Base-by-base conservation (phyloP, 2,113 vertebrate genomes). In the human region DNA sequence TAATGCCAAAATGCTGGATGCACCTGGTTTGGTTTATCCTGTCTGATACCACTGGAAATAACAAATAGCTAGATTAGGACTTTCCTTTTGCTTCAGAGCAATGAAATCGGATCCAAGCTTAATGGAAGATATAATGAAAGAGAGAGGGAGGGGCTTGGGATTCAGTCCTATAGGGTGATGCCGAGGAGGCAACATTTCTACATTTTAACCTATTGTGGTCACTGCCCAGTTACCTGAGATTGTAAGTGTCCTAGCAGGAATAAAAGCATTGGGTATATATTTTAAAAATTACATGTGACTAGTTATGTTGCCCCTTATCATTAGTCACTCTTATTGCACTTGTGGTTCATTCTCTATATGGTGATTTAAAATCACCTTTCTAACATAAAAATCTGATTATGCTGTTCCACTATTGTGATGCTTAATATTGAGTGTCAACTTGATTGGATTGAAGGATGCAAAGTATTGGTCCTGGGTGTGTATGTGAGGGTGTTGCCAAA, bases 31-130 rank as follows among this genome's bases (percentile, higher is more conserved):
- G 40, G 32, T 83, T 92, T 87, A 22, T 83, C 8, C 43, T 72
- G 30, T 55, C 35, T 89, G 25, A 59, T 18, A 25, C 52, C n/a
- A 1, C 52, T 55, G 14, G 30, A 55, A 68, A 50, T 95, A 40
- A 82, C 7, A 93, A 57, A 52, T 73, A 75, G 35, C n/a, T 68
- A 40, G 84, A 85, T 50, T 85, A 66, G 68, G 32, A 52, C 32
- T 81, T 90, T 73, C 20, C 9, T 73, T 94, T 97, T 75, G 11
- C 38, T 86, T 92, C 59, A 89, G 55, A 72, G 20, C 32, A 90
- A 61, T 70, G 2, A 68, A 79, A 83, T 83, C 64, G 4, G 25
- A 50, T 64, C 43, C 27, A 89, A 32, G 2, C 48, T 88, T 81
- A 55, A 84, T 76, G 9, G 4, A 93, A 76, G 23, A 70, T 38